Evolutionary conservation across 2,113 vertebrate species (phyloP).

Genomic region (Antechinus stuartii): DNA sequence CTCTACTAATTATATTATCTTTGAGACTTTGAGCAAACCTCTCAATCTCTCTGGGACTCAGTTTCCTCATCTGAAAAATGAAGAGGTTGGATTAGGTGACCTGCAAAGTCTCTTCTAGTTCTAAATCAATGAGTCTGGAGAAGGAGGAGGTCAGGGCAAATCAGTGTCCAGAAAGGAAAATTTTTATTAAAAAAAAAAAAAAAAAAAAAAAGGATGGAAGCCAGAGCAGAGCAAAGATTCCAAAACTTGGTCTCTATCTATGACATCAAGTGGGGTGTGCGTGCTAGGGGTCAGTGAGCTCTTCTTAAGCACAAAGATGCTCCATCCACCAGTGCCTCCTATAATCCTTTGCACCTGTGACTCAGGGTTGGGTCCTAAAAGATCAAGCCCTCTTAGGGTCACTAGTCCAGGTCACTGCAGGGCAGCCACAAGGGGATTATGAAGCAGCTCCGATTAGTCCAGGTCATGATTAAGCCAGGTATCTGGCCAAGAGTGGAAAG

Average conservation of each 20-base stretch:
- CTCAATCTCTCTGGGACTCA: background rate
- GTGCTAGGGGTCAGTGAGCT: background rate
- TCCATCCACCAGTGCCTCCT: background rate
- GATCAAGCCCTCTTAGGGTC: background rate
- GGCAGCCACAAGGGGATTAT: background rate
- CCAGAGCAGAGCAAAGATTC: background rate
- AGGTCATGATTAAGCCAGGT: background rate
- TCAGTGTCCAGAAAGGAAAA: background rate
- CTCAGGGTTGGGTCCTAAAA: background rate
- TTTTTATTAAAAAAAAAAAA: too few species aligned
- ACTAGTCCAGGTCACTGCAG: background rate
- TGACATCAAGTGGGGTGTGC: background rate
- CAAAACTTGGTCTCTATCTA: background rate
- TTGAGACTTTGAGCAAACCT: background rate
- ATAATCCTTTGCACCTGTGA: background rate
- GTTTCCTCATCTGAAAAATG: background rate
- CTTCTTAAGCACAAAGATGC: background rate
- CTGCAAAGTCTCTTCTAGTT: background rate
- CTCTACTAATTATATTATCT: background rate
- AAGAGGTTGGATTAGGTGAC: background rate
- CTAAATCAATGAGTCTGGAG: background rate
- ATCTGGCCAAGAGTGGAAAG: conserved; percentile 2
- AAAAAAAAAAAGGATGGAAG: background rate
- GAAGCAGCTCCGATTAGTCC: background rate
- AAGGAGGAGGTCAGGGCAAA: background rate